phyloP scores from a whole-genome alignment of 2,888 invertebrate species.

The Diplolepis rosae region DNA sequence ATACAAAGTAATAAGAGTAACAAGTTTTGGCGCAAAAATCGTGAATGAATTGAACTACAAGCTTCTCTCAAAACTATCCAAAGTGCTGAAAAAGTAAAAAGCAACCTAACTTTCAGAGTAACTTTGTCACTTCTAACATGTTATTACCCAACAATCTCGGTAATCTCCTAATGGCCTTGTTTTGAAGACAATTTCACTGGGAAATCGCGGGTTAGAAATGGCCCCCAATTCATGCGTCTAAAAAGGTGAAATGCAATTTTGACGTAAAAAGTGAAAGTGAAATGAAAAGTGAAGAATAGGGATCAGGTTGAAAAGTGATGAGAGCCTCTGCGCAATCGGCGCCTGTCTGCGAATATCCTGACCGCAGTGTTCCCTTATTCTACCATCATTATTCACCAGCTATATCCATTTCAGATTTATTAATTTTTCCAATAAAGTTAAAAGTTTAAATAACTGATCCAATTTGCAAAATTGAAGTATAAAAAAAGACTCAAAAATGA shows the following conservation, averaged over 20 bases:
- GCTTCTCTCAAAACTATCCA: no score
- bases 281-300: constrained; percentile 26
- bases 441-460: not conserved
- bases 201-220: not conserved
- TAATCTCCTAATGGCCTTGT: not conserved
- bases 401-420: constrained; percentile 63
- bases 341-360: constrained; percentile 69
- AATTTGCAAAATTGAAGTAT: not conserved
- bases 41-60: no score
- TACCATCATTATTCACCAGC: constrained; percentile 59
- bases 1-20: no score
- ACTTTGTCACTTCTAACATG: no score
- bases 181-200: not conserved
- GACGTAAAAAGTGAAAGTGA: constrained; percentile 42
- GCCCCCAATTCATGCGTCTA: not conserved
- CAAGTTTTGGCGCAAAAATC: no score
- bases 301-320: constrained; percentile 49
- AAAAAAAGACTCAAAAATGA: not conserved
- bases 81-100: no score
- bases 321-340: constrained; percentile 67
- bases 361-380: constrained; percentile 62
- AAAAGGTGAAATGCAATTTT: constrained; percentile 18
- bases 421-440: constrained; percentile 50
- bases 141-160: no score
- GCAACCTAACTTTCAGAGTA: no score